Evolutionary conservation across 2,888 invertebrate genomes (phyloP).

Genomic region (Bellardia pandia): DNA sequence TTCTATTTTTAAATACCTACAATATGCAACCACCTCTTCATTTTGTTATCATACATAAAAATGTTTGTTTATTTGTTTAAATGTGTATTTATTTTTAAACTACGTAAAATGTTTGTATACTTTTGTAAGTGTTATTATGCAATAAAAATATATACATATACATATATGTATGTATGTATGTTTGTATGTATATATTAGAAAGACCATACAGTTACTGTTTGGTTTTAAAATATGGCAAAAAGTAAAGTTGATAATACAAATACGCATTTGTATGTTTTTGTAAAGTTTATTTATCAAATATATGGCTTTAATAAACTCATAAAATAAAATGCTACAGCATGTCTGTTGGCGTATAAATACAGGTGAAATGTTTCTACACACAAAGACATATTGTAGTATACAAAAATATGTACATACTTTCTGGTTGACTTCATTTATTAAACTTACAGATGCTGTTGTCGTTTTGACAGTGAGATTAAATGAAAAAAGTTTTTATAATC

Average conservation of each 20-base stretch:
- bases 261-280: constrained; percentile 11
- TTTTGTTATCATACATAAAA: constrained; percentile 29
- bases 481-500: constrained; percentile 13
- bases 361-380: not conserved
- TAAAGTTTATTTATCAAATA: no score
- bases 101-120: not conserved
- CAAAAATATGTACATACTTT: constrained; percentile 2
- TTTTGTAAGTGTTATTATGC: not conserved
- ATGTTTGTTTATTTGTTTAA: constrained; percentile 16
- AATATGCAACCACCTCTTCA: not conserved
- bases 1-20: constrained; percentile 4
- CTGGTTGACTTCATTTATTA: constrained; percentile 37
- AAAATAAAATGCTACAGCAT: constrained; percentile 2
- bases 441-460: constrained; percentile 33
- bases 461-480: constrained; percentile 36
- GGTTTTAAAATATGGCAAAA: constrained; percentile 1
- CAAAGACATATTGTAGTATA: not conserved
- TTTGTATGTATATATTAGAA: not conserved
- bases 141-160: not conserved
- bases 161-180: not conserved
- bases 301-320: constrained; percentile 39
- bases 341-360: not conserved
- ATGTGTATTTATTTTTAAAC: constrained; percentile 9
- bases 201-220: constrained; percentile 1
- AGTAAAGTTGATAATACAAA: not conserved